Percentiles rank a stretch among this genome's conserved stretches.
These are phyloP conservation scores for Carlito syrichta DNA, from an alignment of 2,113 vertebrate species.

Conservation along the genomic window DNA sequence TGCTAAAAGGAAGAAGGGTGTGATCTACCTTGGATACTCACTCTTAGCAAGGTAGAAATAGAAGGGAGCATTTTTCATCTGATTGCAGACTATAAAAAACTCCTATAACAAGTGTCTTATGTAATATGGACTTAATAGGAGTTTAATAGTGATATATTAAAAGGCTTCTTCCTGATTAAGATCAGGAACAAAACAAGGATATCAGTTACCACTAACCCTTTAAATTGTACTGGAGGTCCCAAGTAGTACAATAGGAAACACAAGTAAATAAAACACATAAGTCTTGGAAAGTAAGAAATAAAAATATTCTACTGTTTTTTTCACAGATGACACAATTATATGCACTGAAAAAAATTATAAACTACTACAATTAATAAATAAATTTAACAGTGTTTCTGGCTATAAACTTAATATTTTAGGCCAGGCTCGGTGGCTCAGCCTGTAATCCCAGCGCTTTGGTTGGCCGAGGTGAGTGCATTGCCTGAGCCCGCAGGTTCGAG, in stretches of 20 bases:
- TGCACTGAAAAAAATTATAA: neutral
- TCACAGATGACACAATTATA: neutral
- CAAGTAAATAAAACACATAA: neutral
- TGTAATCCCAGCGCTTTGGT: too few species aligned
- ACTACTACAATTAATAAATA: neutral
- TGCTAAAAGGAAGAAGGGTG: neutral
- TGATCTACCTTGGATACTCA: neutral
- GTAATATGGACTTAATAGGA: conserved; percentile 11
- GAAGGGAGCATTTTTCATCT: neutral
- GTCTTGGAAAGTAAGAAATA: neutral
- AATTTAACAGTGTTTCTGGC: neutral
- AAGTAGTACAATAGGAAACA: neutral
- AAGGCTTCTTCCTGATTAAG: neutral
- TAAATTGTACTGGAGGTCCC: neutral
- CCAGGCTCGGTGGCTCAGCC: too few species aligned
- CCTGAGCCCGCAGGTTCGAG: too few species aligned
- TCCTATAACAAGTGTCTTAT: neutral
- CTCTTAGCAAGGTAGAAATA: neutral
- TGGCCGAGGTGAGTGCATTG: too few species aligned
- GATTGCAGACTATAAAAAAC: conserved; percentile 10
- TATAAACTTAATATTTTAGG: neutral
- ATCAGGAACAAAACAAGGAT: neutral
- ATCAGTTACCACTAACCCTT: neutral
- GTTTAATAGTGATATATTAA: neutral
- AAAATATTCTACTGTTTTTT: neutral